phyloP scores from a whole-genome alignment of 2,113 vertebrate species.

The Cepphus grylle region DNA sequence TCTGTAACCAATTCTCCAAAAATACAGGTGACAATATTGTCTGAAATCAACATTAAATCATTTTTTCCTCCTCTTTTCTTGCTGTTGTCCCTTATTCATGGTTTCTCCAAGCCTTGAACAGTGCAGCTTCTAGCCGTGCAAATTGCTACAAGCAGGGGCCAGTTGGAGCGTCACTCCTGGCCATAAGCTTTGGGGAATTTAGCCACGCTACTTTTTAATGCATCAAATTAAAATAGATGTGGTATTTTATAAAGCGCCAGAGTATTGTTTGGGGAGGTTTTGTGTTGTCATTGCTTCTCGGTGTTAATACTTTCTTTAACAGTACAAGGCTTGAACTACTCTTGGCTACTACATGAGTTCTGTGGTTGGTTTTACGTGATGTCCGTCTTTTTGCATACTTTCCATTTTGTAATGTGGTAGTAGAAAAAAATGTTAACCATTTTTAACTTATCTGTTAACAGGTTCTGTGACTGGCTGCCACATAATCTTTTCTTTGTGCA shows the following conservation, averaged over 20 bases:
- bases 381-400: constrained; percentile 26
- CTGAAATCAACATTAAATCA: neutral
- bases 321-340: neutral
- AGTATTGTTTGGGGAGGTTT: neutral
- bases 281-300: neutral
- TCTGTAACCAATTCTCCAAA: neutral
- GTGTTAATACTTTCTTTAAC: neutral
- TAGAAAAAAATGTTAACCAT: constrained; percentile 18
- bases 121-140: neutral
- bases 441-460: constrained; percentile 64
- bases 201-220: neutral
- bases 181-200: neutral
- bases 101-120: neutral
- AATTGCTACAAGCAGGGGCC: constrained; percentile 8
- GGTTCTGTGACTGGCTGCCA: constrained; percentile 61
- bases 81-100: neutral
- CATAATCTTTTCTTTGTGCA: constrained; percentile 60
- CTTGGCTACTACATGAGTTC: neutral
- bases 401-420: constrained; percentile 8
- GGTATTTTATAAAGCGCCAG: neutral
- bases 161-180: neutral
- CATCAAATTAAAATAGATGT: neutral
- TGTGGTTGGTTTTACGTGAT: neutral
- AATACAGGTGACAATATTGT: neutral
- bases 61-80: neutral